Evolutionary conservation across 2,797 vertebrate species (phyloP).

Genomic region (Synanceia verrucosa): DNA sequence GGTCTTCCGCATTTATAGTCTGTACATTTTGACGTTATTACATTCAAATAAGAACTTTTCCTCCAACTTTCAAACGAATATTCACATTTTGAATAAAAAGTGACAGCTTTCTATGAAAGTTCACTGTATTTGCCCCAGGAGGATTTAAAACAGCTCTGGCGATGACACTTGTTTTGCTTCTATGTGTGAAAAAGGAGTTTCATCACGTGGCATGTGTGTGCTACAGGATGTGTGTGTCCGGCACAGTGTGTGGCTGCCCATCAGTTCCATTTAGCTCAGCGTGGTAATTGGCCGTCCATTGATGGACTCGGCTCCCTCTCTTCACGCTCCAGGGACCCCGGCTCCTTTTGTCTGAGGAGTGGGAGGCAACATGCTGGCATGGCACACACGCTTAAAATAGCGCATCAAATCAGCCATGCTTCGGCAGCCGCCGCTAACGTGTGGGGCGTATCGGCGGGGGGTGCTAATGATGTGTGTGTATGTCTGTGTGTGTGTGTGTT

Average conservation of each 20-base stretch:
- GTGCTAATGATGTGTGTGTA: constrained; percentile 48
- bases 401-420: constrained; percentile 78
- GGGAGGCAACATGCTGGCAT: constrained; percentile 75
- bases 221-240: constrained; percentile 37
- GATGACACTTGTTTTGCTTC: not conserved
- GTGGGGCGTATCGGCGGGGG: constrained; percentile 58
- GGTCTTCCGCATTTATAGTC: too few relatives aligned
- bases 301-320: constrained; percentile 77
- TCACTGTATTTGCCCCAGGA: not conserved
- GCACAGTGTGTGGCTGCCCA: constrained; percentile 63
- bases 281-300: constrained; percentile 79
- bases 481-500: constrained; percentile 10
- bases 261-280: constrained; percentile 77
- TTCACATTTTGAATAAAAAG: too few relatives aligned
- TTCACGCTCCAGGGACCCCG: constrained; percentile 75
- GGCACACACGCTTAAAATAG: constrained; percentile 77
- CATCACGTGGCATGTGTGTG: constrained; percentile 12
- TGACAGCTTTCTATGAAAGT: too few relatives aligned
- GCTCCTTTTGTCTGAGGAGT: constrained; percentile 74
- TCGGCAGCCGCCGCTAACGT: constrained; percentile 61
- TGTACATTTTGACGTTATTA: too few relatives aligned
- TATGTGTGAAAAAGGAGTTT: constrained; percentile 23
- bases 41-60: too few relatives aligned
- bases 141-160: not conserved
- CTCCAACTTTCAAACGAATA: too few relatives aligned